A percentile compares a stretch with the other conserved stretches of the same genome.
These are phyloP conservation scores for Peromyscus maniculatus DNA, from an alignment of 2,113 vertebrate genomes.

Conservation along the genomic window DNA sequence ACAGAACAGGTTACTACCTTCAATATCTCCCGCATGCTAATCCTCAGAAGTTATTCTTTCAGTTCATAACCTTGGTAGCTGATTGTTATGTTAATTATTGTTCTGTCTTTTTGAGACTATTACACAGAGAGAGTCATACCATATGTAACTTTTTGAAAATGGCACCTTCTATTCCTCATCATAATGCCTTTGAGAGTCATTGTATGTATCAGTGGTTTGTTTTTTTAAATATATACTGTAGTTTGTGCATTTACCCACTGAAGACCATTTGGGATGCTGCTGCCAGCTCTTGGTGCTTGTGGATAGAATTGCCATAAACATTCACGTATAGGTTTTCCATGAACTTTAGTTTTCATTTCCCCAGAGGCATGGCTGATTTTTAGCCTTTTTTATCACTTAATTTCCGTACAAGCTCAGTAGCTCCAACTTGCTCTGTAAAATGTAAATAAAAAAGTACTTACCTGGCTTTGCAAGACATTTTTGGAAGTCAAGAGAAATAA, in stretches of 20 bases:
- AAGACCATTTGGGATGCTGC: not conserved
- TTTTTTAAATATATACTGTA: not conserved
- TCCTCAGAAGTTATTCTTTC: not conserved
- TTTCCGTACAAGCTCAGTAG: not conserved
- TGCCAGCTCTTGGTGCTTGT: not conserved
- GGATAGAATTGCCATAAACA: not conserved
- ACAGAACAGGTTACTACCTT: not conserved
- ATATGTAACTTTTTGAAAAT: not conserved
- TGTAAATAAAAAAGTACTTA: not conserved
- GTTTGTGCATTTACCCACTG: not conserved
- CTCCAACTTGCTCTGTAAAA: not conserved
- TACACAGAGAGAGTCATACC: not conserved
- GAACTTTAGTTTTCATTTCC: not conserved
- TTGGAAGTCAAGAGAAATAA: not conserved
- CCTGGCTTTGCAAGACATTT: not conserved
- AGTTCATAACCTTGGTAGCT: not conserved
- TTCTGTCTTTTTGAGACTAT: not conserved
- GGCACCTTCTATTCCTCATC: not conserved
- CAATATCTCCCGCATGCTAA: not conserved
- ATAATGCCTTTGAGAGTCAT: not conserved
- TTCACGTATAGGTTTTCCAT: not conserved
- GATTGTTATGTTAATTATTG: not conserved
- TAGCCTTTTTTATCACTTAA: not conserved
- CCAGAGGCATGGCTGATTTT: not conserved
- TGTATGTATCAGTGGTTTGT: not conserved